Evolutionary conservation across 2,888 invertebrate species (phyloP).

Genomic region (Operophtera brumata): DNA sequence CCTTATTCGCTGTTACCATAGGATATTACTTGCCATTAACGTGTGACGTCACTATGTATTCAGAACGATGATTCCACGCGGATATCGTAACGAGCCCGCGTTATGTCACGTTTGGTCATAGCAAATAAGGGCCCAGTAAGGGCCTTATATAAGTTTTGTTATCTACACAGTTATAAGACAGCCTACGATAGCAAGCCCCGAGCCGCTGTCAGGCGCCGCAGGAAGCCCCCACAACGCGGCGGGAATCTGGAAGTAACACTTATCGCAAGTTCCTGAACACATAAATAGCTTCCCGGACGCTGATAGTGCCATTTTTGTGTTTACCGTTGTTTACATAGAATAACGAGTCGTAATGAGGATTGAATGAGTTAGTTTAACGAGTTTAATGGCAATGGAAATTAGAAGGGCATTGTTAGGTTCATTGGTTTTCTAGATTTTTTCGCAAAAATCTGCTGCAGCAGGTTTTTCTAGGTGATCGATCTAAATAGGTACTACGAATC

Average conservation of each 20-base stretch:
- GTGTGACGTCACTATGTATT: too few species aligned
- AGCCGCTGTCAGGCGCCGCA: slow-evolving; percentile 27
- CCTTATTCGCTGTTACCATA: too few species aligned
- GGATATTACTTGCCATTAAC: too few species aligned
- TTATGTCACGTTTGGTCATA: too few species aligned
- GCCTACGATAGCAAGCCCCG: slow-evolving; percentile 1
- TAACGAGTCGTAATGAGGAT: slow-evolving; percentile 18
- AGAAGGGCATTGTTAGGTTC: neutral
- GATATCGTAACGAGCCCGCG: too few species aligned
- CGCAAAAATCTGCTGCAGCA: too few species aligned
- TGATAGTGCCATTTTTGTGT: slow-evolving; percentile 21
- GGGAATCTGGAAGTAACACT: slow-evolving; percentile 39
- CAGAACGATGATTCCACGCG: too few species aligned
- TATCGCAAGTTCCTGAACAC: slow-evolving; percentile 33
- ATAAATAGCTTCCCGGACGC: slow-evolving; percentile 26
- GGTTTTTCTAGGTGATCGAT: too few species aligned
- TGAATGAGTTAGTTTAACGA: slow-evolving; percentile 11
- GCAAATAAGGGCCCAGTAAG: too few species aligned
- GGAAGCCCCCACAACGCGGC: slow-evolving; percentile 37
- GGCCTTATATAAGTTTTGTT: too few species aligned
- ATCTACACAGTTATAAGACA: slow-evolving; percentile 5
- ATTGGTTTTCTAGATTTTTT: neutral
- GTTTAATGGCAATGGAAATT: slow-evolving; percentile 10
- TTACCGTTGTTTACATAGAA: slow-evolving; percentile 19
- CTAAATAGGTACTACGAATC: too few species aligned